Evolutionary conservation across 2,888 invertebrate species (phyloP), one percentile per base, ranked within the genome.

Genomic region (Cephus runcator): DNA sequence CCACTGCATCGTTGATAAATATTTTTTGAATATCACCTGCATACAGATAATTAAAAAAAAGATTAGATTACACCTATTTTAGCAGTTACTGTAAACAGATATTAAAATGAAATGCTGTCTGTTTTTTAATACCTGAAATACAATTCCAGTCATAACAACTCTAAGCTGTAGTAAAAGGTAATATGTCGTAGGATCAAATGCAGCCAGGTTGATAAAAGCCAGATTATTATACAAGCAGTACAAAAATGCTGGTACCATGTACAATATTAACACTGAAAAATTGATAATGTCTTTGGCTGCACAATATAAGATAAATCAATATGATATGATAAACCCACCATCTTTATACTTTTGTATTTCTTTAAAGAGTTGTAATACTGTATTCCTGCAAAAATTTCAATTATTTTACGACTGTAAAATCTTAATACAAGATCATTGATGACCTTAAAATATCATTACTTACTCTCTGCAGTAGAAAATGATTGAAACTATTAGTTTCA

Each of bases 151-250:
- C 11, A 98, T 94, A 31, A 98, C 98, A 69, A 98, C 98, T 87
- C 98, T 93, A 84, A 98, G 94, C 91, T 98, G 98, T 11, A 98
- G 93, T 73, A 98, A 92, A 78, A 98, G 93, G 91, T 96, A 98
- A 90, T 98, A 98, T 0, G 98, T 98, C 0, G 98, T 98, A 1
- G 98, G 98, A 91, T 98, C 98, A 92, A 98, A 98, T 77, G 94
- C 95, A 15, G 97, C 95, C 85, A 98, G 93, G 93, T 98, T 98
- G 76, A 97, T 93, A 92, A 98, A 98, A 40, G 98, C 95, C 87
- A 99, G 93, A 92, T 98, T 98, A 90, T 99, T 98, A 93, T 98
- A 98, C 76, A 98, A 93, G 87, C 98, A 98, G 90, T 99, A 99
- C 77, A 98, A 92, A 87, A 97, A 94, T 0, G 98, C 96, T 71